Conservation (phyloP, 2,888 invertebrate species). For the Rhopalosiphum nymphaeae region DNA sequence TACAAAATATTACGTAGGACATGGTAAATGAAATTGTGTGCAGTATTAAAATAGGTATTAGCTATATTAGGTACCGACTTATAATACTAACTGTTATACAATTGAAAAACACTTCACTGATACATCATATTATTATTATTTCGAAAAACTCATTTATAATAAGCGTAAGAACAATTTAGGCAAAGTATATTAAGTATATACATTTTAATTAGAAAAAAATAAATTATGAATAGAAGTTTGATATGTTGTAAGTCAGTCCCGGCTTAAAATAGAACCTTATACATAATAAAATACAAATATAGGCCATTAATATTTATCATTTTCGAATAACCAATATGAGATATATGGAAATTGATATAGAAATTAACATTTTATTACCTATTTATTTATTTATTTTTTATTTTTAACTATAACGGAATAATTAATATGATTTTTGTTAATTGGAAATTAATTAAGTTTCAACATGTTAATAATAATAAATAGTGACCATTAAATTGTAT, state of each 20-base stretch:
- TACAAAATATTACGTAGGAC: not conserved
- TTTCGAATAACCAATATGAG: not conserved
- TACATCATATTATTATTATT: not conserved
- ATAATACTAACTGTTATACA: not conserved
- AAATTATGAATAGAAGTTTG: not conserved
- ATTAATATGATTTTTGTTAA: not conserved
- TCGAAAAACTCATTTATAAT: not conserved
- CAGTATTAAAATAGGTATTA: not conserved
- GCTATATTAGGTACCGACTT: too few species aligned
- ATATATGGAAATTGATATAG: not conserved
- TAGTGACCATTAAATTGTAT: slow-evolving; percentile 9
- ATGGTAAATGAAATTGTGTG: not conserved
- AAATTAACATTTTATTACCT: too few species aligned
- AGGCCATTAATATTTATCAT: not conserved
- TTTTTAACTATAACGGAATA: not conserved
- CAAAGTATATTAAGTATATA: not conserved
- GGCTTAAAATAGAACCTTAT: not conserved
- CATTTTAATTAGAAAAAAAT: not conserved
- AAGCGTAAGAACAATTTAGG: not conserved
- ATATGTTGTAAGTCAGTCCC: not conserved
- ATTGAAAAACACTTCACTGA: not conserved
- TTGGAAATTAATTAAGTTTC: not conserved
- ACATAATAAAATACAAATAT: not conserved
- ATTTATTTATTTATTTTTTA: not conserved
- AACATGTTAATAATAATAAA: not conserved